Conservation (phyloP, 2,888 invertebrate genomes). For the Acanthosoma haemorrhoidale region DNA sequence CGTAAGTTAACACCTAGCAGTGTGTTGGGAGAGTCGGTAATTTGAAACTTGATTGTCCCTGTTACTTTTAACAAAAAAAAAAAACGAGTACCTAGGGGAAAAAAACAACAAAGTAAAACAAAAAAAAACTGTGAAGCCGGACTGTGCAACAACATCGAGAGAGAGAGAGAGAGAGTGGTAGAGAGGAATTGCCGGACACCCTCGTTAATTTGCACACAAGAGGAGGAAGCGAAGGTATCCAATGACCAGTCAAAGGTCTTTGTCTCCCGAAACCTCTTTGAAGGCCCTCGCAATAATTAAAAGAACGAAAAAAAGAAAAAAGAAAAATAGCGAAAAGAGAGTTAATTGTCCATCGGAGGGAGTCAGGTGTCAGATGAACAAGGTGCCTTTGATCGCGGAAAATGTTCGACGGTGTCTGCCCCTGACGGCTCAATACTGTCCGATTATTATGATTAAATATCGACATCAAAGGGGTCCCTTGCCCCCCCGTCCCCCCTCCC, state of each 20-base stretch:
- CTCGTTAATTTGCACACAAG: conserved; percentile 21
- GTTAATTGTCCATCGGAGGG: conserved; percentile 14
- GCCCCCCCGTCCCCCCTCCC: neutral
- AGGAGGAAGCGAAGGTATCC: conserved; percentile 15
- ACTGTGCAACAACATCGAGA: neutral
- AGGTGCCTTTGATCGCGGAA: neutral
- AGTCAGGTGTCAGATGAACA: conserved; percentile 24
- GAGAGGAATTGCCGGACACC: neutral
- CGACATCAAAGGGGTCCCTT: conserved; percentile 31
- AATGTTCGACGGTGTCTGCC: conserved; percentile 24
- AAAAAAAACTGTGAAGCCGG: neutral
- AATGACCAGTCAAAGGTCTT: conserved; percentile 27
- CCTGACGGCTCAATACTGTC: conserved; percentile 20
- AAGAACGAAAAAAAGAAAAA: neutral
- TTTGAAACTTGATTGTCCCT: conserved; percentile 4
- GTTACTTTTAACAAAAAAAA: neutral
- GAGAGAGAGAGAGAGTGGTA: conserved; percentile 12
- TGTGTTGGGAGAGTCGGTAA: neutral
- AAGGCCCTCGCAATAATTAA: conserved; percentile 19
- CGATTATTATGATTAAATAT: conserved; percentile 36
- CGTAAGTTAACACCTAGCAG: neutral
- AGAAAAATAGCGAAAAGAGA: neutral
- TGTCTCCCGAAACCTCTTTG: conserved; percentile 15
- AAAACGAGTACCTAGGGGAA: conserved; percentile 11
- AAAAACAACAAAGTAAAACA: conserved; percentile 30